Evolutionary conservation across 1,140 invertebrate species (phyloP).

Genomic region (Arion vulgaris): DNA sequence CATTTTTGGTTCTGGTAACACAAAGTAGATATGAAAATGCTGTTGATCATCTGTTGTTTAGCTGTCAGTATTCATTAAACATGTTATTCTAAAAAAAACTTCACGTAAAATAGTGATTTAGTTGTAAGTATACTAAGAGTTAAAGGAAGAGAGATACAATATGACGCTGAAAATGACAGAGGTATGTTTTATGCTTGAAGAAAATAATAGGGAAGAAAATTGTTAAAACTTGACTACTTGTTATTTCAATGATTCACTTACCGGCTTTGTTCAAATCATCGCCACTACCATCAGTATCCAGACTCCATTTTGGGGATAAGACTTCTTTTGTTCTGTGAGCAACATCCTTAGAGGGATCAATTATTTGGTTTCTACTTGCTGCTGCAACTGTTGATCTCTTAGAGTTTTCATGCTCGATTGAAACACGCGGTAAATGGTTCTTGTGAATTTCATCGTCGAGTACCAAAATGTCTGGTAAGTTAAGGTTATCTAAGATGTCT

Average conservation of each 20-base stretch:
- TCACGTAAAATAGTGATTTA: too few species aligned
- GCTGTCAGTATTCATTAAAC: too few species aligned
- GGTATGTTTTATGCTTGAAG: too few species aligned
- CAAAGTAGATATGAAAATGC: too few species aligned
- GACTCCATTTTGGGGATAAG: not conserved
- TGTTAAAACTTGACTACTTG: too few species aligned
- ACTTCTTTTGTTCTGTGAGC: not conserved
- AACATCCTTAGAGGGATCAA: not conserved
- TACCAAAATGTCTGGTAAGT: constrained; percentile 18
- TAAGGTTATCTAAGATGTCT: constrained; percentile 2
- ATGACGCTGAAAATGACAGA: too few species aligned
- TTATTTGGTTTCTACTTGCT: not conserved
- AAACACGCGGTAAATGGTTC: not conserved
- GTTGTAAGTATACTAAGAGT: too few species aligned
- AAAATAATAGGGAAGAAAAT: too few species aligned
- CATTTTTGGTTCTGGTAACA: too few species aligned
- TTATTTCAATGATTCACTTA: not conserved
- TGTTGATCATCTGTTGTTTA: too few species aligned
- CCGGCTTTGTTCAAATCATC: constrained; percentile 34
- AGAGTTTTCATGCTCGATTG: not conserved
- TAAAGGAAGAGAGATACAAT: too few species aligned
- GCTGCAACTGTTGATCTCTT: not conserved
- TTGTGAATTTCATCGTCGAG: not conserved
- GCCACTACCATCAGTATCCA: constrained; percentile 9
- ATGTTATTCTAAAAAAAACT: too few species aligned